Evolutionary conservation across 2,888 invertebrate species (phyloP).

Genomic region (Operophtera brumata): DNA sequence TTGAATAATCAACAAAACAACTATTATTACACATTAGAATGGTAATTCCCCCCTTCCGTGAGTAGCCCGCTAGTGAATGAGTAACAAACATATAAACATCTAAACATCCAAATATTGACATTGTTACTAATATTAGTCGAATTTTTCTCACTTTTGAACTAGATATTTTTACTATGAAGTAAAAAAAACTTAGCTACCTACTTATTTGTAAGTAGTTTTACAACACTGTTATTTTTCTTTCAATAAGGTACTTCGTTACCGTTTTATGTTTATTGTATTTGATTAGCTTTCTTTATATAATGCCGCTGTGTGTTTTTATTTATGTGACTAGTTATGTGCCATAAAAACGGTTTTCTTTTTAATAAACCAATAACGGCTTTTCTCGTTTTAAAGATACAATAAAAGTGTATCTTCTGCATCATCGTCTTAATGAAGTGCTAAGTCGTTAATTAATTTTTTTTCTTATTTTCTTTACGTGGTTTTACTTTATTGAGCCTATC

Average conservation of each 20-base stretch:
- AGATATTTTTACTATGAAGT: no score
- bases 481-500: slow-evolving; percentile 31
- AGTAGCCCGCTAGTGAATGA: no score
- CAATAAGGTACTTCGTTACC: not conserved
- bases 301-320: slow-evolving; percentile 23
- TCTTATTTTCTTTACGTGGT: slow-evolving; percentile 28
- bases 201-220: not conserved
- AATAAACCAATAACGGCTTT: slow-evolving; percentile 33
- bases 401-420: slow-evolving; percentile 35
- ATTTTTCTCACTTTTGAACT: no score
- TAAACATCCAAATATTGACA: no score
- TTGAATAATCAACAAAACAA: no score
- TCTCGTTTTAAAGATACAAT: slow-evolving; percentile 30
- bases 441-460: slow-evolving; percentile 36
- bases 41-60: no score
- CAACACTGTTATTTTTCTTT: not conserved
- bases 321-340: slow-evolving; percentile 32
- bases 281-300: slow-evolving; percentile 15
- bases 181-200: no score
- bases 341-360: slow-evolving; percentile 35
- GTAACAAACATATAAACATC: no score
- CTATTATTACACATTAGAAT: no score
- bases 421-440: slow-evolving; percentile 34
- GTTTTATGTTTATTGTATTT: slow-evolving; percentile 18
- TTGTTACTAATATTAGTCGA: no score